Percentiles rank a stretch among this genome's conserved stretches.
Evolutionary conservation across 1,140 invertebrate genomes (phyloP).

Genomic region (Vanessa tameamea): DNA sequence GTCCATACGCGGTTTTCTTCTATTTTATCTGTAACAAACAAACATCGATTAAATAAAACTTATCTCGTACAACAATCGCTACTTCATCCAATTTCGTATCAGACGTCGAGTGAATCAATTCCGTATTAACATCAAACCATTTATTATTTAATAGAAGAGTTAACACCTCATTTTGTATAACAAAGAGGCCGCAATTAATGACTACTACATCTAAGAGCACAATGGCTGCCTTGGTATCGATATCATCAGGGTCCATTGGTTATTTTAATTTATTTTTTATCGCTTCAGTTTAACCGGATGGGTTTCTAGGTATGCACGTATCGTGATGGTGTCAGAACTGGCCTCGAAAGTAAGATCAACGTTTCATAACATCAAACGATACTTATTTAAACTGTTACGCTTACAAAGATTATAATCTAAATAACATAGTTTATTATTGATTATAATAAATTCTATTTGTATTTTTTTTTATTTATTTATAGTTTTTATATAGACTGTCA

Average conservation of each 20-base stretch:
- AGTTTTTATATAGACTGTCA: too few species aligned
- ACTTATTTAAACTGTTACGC: constrained; percentile 2
- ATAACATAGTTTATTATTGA: too few species aligned
- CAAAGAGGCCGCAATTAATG: constrained; percentile 77
- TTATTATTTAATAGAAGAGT: constrained; percentile 78
- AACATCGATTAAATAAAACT: constrained; percentile 44
- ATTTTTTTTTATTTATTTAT: too few species aligned
- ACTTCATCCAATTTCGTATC: constrained; percentile 57
- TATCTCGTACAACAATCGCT: constrained; percentile 42
- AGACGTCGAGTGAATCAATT: constrained; percentile 57
- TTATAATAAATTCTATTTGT: too few species aligned
- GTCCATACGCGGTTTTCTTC: constrained; percentile 73
- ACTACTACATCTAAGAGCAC: constrained; percentile 65
- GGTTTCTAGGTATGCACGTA: constrained; percentile 62
- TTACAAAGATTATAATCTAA: too few species aligned
- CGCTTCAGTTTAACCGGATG: constrained; percentile 70
- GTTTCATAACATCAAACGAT: constrained; percentile 56
- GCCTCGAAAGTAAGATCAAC: constrained; percentile 61
- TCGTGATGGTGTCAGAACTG: constrained; percentile 48
- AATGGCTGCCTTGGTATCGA: constrained; percentile 69
- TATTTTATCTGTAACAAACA: constrained; percentile 72
- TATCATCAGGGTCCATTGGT: constrained; percentile 68
- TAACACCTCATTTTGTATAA: constrained; percentile 80
- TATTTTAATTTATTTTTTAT: constrained; percentile 80
- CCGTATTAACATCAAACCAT: constrained; percentile 59